A percentile compares a stretch with the other conserved stretches of the same genome.
phyloP scores from a whole-genome alignment of 2,888 invertebrate genomes.

The Chorisops tibialis region DNA sequence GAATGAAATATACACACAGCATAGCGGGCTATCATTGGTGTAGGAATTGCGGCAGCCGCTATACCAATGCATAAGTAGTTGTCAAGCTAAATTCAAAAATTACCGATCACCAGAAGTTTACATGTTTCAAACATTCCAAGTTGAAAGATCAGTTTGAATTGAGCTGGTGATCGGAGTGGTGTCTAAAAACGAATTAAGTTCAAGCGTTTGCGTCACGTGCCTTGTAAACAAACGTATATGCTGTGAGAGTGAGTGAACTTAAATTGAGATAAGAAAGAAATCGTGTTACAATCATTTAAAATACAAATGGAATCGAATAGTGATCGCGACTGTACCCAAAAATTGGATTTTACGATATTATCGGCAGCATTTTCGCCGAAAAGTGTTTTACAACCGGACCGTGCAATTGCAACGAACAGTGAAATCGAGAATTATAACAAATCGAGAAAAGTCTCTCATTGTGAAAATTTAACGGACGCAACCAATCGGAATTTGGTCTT shows the following conservation, averaged over 20 bases:
- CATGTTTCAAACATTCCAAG: conserved; percentile 4
- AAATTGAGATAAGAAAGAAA: no score
- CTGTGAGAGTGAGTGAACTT: no score
- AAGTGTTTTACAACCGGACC: neutral
- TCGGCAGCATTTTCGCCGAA: neutral
- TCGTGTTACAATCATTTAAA: no score
- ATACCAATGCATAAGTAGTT: no score
- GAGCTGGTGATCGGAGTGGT: neutral
- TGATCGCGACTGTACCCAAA: conserved; percentile 7
- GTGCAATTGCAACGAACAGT: neutral
- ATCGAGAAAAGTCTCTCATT: neutral
- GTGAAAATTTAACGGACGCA: conserved; percentile 13
- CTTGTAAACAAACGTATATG: no score
- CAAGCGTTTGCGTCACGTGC: conserved; percentile 6
- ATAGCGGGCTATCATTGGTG: no score
- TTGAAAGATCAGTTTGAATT: conserved; percentile 5
- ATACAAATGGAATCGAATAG: conserved; percentile 15
- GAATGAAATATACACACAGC: no score
- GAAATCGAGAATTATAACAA: conserved; percentile 18
- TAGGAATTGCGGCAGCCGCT: no score
- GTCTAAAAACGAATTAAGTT: neutral
- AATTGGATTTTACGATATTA: neutral
- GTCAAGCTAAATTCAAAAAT: no score
- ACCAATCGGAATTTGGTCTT: conserved; percentile 47
- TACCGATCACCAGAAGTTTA: neutral